Conservation (phyloP, 2,797 vertebrate species). For the Crenichthys baileyi region DNA sequence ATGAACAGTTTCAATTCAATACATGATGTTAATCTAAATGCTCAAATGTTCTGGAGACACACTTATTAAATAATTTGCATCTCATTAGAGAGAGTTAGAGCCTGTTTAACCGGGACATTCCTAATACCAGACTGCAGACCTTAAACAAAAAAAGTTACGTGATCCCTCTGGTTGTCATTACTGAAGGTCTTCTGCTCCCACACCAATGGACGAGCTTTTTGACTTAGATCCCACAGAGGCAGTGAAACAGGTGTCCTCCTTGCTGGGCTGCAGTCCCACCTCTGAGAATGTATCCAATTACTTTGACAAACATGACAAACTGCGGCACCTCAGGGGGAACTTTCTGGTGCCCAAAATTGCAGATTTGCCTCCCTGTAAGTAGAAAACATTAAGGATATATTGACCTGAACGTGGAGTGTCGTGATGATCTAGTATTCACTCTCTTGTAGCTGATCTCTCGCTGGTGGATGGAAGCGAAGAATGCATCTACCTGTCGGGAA, state of each 20-base stretch:
- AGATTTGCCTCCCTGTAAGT: constrained; percentile 89
- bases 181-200: background rate
- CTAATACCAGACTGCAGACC: too few relatives aligned
- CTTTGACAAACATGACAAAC: constrained; percentile 86
- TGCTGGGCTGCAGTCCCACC: constrained; percentile 77
- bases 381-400: background rate
- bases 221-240: constrained; percentile 61
- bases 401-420: background rate
- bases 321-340: constrained; percentile 81
- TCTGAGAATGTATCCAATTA: constrained; percentile 81
- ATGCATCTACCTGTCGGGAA: constrained; percentile 89
- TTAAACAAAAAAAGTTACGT: background rate
- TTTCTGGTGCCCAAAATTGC: constrained; percentile 88
- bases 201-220: constrained; percentile 52
- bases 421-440: background rate
- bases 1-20: too few relatives aligned
- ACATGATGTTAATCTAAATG: too few relatives aligned
- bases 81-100: too few relatives aligned
- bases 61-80: too few relatives aligned
- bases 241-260: constrained; percentile 71
- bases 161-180: too few relatives aligned
- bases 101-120: too few relatives aligned
- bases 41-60: too few relatives aligned
- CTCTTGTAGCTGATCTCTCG: constrained; percentile 81
- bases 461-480: constrained; percentile 83